Base-by-base conservation (phyloP, 2,113 vertebrate genomes). In the Ptilonorhynchus violaceus region DNA sequence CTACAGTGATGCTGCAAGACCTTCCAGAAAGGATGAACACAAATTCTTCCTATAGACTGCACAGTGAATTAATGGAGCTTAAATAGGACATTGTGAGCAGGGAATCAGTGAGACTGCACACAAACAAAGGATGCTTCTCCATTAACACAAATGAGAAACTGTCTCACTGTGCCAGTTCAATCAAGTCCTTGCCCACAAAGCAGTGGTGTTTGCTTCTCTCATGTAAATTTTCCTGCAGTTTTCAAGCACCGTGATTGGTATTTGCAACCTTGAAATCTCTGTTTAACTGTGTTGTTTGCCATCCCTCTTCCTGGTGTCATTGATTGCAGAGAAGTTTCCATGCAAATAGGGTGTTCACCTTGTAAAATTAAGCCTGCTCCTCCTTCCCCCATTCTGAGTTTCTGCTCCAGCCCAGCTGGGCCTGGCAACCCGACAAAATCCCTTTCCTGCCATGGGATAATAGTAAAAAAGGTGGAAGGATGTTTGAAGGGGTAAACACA, bases 21-120 rank as follows among this genome's bases (percentile, higher is more conserved):
- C 47, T 55, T 55, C 46, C 74, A 92, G 66, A 27, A 47, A 19
- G 53, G 47, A 80, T 14, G 35, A 79, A 21, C 31, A 21, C 7
- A 1, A 77, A 82, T 68, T 82, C 67, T 94, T 93, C 88, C 72
- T 86, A 59, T 35, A 80, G 75, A 28, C 18, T 53, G 77, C 74
- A 67, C 37, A 88, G 80, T 41, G 89, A 95, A 78, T 90, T 85
- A 94, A 42, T 86, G 46, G 85, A 47, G 75, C 89, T 94, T 84
- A 90, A 95, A 85, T 0, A 73, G 59, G 78, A 83, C 80, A 63
- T 11, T 77, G 62, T 88, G 85, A 83, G 44, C 69, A 58, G 72
- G 41, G 75, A 88, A 44, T 47, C 67, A 67, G 44, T 52, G 59
- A 75, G 87, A 84, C 67, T 87, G 88, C 88, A 42, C 69, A 93